Evolutionary conservation across 1,140 invertebrate genomes (phyloP).

Genomic region (Hestina assimilis): DNA sequence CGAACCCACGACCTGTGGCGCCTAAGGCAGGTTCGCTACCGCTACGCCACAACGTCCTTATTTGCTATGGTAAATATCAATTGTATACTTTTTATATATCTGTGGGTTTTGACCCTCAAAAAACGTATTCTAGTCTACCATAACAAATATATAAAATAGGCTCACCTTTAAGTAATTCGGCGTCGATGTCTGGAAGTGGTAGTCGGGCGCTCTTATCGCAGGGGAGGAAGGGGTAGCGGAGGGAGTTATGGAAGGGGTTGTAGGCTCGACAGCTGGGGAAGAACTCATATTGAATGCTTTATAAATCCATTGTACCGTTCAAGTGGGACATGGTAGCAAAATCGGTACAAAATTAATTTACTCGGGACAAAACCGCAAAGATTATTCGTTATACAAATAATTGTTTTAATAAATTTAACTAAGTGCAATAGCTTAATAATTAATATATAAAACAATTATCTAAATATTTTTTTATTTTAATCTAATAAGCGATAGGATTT

Average conservation of each 20-base stretch:
- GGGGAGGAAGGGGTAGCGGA: slow-evolving; percentile 59
- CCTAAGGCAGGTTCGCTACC: too few relatives aligned
- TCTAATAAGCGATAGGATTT: slow-evolving; percentile 1
- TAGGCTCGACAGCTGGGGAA: slow-evolving; percentile 61
- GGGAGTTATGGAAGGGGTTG: slow-evolving; percentile 57
- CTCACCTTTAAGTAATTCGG: slow-evolving; percentile 51
- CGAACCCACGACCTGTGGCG: too few relatives aligned
- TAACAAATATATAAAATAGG: not conserved
- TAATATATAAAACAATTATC: not conserved
- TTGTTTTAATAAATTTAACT: too few relatives aligned
- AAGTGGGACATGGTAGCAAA: not conserved
- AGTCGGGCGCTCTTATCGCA: slow-evolving; percentile 44
- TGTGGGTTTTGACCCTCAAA: too few relatives aligned
- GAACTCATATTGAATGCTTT: slow-evolving; percentile 54
- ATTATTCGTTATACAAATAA: too few relatives aligned
- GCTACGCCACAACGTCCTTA: too few relatives aligned
- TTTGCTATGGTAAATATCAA: too few relatives aligned
- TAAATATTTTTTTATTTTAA: not conserved
- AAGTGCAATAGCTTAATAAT: too few relatives aligned
- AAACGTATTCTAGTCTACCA: not conserved
- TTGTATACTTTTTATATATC: too few relatives aligned
- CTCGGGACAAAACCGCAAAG: not conserved
- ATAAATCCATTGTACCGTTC: slow-evolving; percentile 44
- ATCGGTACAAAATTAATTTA: not conserved
- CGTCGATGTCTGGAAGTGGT: slow-evolving; percentile 59